A percentile compares a stretch with the other conserved stretches of the same genome.
These are phyloP conservation scores for Neosalanx taihuensis DNA, from an alignment of 2,797 vertebrate genomes.

Conservation along the genomic window DNA sequence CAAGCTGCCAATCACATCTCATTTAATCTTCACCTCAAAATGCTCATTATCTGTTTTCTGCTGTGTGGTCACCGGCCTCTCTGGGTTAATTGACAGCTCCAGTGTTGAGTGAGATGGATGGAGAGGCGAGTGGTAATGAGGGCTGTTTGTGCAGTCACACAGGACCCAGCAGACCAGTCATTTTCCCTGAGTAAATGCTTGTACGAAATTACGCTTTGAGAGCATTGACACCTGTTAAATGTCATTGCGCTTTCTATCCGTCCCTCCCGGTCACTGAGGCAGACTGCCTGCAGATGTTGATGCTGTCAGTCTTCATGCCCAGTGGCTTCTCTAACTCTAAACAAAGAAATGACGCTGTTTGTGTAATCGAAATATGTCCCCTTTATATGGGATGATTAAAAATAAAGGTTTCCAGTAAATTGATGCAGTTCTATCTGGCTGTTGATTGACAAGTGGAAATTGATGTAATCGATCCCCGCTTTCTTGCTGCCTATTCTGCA, in stretches of 20 bases:
- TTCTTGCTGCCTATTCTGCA: neutral
- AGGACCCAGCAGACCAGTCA: slow-evolving; percentile 9
- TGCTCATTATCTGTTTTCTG: slow-evolving; percentile 3
- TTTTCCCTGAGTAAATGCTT: neutral
- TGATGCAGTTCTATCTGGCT: no score
- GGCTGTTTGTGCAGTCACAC: neutral
- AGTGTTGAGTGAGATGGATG: slow-evolving; percentile 6
- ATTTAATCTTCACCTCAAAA: slow-evolving; percentile 9
- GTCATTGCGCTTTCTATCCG: neutral
- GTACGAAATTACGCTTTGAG: neutral
- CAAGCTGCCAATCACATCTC: neutral
- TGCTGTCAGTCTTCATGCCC: neutral
- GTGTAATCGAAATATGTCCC: no score
- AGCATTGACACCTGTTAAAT: slow-evolving; percentile 11
- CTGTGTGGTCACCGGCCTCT: neutral
- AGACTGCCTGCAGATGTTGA: no score
- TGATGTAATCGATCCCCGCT: no score
- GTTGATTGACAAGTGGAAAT: no score
- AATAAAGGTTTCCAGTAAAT: no score
- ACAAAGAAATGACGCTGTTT: no score
- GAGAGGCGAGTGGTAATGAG: slow-evolving; percentile 3
- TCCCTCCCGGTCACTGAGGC: neutral
- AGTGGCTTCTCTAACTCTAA: neutral
- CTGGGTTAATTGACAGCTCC: slow-evolving; percentile 30
- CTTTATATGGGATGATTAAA: no score